Evolutionary conservation across 2,888 invertebrate species (phyloP).

Genomic region (Anagyrus pseudococci): DNA sequence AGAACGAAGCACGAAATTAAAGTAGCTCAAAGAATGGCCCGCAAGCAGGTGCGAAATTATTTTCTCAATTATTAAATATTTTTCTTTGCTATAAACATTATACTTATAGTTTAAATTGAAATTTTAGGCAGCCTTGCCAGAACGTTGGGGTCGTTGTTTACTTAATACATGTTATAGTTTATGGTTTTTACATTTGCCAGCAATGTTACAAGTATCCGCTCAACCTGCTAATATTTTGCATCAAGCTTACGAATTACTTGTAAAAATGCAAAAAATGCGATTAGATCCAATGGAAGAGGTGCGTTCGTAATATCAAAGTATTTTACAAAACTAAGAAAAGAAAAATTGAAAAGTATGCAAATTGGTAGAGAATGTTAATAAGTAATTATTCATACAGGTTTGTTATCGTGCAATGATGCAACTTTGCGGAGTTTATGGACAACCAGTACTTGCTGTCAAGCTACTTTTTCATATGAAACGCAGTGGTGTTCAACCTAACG

Average conservation of each 20-base stretch:
- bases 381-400: slow-evolving; percentile 66
- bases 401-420: slow-evolving; percentile 99
- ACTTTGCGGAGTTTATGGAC: slow-evolving; percentile 91
- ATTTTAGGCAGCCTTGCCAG: slow-evolving; percentile 71
- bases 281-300: slow-evolving; percentile 90
- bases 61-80: neutral
- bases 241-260: slow-evolving; percentile 83
- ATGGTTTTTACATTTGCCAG: slow-evolving; percentile 95
- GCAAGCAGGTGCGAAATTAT: slow-evolving; percentile 60
- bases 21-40: slow-evolving; percentile 83
- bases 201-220: slow-evolving; percentile 71
- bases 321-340: neutral
- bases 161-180: slow-evolving; percentile 90
- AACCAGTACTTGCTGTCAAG: slow-evolving; percentile 94
- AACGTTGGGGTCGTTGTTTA: slow-evolving; percentile 91
- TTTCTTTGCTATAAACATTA: neutral
- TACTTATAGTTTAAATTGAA: slow-evolving; percentile 17
- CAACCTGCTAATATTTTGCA: slow-evolving; percentile 62
- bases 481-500: slow-evolving; percentile 93
- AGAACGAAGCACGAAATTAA: slow-evolving; percentile 96
- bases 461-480: slow-evolving; percentile 90
- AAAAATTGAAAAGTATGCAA: neutral
- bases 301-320: slow-evolving; percentile 23
- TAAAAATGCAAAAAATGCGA: slow-evolving; percentile 83
- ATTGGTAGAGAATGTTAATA: neutral